These are phyloP conservation scores for Stenichneumon culpator DNA, from an alignment of 2,888 invertebrate genomes.

Conservation along the genomic window DNA sequence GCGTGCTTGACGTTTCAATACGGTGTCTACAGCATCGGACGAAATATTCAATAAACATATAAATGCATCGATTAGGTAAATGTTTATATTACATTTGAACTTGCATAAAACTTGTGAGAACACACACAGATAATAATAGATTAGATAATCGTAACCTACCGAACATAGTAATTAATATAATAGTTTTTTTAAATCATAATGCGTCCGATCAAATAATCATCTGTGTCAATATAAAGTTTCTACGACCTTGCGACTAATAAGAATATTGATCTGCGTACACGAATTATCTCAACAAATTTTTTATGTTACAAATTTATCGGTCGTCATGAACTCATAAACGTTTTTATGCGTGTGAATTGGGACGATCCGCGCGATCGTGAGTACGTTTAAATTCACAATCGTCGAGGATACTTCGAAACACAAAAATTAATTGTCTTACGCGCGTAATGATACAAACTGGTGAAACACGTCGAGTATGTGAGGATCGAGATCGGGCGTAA, in stretches of 20 bases:
- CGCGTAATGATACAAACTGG: constrained; percentile 96
- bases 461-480: constrained; percentile 99
- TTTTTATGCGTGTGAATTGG: neutral
- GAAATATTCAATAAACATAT: neutral
- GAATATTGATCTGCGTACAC: constrained; percentile 11
- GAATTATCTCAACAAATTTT: neutral
- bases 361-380: constrained; percentile 27
- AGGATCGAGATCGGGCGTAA: constrained; percentile 98
- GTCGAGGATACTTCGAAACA: constrained; percentile 36
- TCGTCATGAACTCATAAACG: neutral
- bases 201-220: constrained; percentile 11
- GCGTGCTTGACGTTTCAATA: neutral
- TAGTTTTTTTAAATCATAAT: constrained; percentile 31
- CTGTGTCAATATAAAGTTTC: neutral
- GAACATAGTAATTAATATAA: constrained; percentile 33
- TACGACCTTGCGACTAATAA: constrained; percentile 9
- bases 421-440: constrained; percentile 85
- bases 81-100: constrained; percentile 39
- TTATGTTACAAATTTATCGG: constrained; percentile 41
- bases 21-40: neutral
- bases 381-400: constrained; percentile 29
- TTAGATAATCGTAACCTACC: constrained; percentile 17
- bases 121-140: constrained; percentile 30
- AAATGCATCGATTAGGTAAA: constrained; percentile 9
- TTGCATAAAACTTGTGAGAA: constrained; percentile 20